phyloP scores from a whole-genome alignment of 2,113 vertebrate genomes.

The Chionis minor region DNA sequence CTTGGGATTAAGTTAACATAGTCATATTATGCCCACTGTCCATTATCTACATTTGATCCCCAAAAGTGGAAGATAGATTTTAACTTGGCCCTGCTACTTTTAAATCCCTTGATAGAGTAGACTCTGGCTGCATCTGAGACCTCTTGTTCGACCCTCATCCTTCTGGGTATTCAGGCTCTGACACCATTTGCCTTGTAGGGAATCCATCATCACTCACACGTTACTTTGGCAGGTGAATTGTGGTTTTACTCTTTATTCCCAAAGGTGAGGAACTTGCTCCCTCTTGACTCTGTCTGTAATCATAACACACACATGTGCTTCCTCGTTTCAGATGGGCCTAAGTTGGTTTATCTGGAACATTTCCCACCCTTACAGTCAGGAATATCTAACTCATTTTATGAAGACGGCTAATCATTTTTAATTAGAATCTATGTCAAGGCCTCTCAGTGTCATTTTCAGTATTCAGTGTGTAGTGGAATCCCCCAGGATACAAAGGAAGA shows the following conservation, averaged over 20 bases:
- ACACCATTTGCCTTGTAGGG: neutral
- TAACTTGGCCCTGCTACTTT: conserved; percentile 22
- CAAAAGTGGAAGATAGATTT: conserved; percentile 14
- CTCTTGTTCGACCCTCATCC: neutral
- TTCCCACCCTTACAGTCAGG: neutral
- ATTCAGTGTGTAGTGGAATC: neutral
- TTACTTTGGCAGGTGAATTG: conserved; percentile 16
- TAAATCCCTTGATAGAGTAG: conserved; percentile 14
- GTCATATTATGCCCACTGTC: neutral
- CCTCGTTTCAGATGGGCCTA: neutral
- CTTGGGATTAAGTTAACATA: neutral
- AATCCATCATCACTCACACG: neutral
- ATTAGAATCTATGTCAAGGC: neutral
- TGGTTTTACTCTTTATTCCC: neutral
- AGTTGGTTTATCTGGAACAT: neutral
- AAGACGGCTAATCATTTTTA: neutral
- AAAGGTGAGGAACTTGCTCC: neutral
- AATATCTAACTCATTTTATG: neutral
- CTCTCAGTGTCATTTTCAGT: neutral
- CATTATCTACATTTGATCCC: conserved; percentile 3
- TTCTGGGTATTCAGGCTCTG: conserved; percentile 13
- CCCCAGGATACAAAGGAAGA: neutral
- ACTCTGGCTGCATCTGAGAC: neutral
- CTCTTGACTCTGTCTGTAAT: neutral
- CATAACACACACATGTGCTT: neutral